Base-by-base conservation (phyloP, 2,797 vertebrate species). In the Argentina silus region DNA sequence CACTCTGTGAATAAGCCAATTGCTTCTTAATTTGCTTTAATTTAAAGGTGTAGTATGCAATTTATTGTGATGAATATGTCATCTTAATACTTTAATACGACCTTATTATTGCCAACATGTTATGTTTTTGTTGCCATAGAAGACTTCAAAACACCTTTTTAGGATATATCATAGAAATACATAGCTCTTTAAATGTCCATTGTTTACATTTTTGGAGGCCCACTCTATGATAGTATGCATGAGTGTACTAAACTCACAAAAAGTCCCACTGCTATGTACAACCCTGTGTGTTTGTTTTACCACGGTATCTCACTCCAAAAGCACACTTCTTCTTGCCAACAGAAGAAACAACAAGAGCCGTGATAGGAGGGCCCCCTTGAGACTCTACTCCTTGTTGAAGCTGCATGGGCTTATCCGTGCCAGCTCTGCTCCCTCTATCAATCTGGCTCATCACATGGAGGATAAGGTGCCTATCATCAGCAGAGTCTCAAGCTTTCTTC, bases 311-410 rank as follows among this genome's bases (percentile, higher is more conserved):
- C 67, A 81, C 70, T 73, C 43, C 44, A 75, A 73, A 73, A 79
- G 69, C 66, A 67, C 68, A 59, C 50, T 44, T 74, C 56, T 69
- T 76, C 65, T 77, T 76, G 61, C 72, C 60, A 79, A 72, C 64
- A 76, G 63, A 69, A 73, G 73, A 69, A 68, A 42, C 44, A 73
- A 53, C 69, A 67, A 67, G 65, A 69, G 1, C 60, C 50, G 68
- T 79, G 67, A 21, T 67, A 56, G 23, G 3, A 55, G 19, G 36
- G 53, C 27, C 45, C 70, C 65, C 70, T 67, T 68, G 70, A 73
- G 12, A 60, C 42, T 63, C 43, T 17, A 8, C 10, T 53, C 45
- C 9, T 57, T 8, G 21, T 57, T 44, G n/a, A 59, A 14, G 17
- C 36, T 56, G 72, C 55, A 65, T 60, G 55, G 27, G 19, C 45